Evolutionary conservation across 92 coral and sea anemone genomes (phyloP), one percentile per base, ranked within the genome.

Genomic region (Epizoanthus fatuus): DNA sequence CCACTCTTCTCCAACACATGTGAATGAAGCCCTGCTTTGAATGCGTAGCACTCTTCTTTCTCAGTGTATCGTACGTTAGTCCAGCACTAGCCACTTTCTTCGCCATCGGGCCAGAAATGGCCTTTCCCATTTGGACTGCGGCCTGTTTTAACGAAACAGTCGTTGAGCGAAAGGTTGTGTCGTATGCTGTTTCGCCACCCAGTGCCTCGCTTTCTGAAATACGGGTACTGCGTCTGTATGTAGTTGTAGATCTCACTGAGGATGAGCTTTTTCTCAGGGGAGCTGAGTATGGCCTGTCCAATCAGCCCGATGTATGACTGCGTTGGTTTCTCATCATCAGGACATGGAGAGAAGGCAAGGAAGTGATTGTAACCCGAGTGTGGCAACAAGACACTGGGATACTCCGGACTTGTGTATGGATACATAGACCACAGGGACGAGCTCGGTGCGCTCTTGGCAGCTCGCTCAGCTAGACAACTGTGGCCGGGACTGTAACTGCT

Each of bases 161-260:
- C 98, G 76, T 94, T 94, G 38, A 94, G 89, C 45, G 96, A 93
- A 19, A 94, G 90, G 57, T 94, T 94, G 65, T 94, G 98, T 17
- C 98, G 87, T 14, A 94, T 94, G 91, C 98, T 94, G 74, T 94
- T 94, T 80, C 98, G 65, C 98, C 98, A 94, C 20, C 98, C 98
- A 2, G 98, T 91, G 4, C 98, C 98, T 64, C 93, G 86, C 92
- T 90, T 94, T 19, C 98, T 85, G 75, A 94, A 94, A 83, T 94
- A 94, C 29, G 98, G 98, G 69, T 92, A 94, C 15, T 94, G 91
- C 13, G 92, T 87, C 17, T 92, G 90, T 57, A 94, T 94, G 76
- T 92, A 92, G 87, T 90, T 94, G 89, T 94, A 94, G 47, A 94
- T 94, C 54, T 94, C 98, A 44, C 98, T 94, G 66, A 94, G 88